Evolutionary conservation across 2,888 invertebrate species (phyloP).

Genomic region (Macaria liturata): DNA sequence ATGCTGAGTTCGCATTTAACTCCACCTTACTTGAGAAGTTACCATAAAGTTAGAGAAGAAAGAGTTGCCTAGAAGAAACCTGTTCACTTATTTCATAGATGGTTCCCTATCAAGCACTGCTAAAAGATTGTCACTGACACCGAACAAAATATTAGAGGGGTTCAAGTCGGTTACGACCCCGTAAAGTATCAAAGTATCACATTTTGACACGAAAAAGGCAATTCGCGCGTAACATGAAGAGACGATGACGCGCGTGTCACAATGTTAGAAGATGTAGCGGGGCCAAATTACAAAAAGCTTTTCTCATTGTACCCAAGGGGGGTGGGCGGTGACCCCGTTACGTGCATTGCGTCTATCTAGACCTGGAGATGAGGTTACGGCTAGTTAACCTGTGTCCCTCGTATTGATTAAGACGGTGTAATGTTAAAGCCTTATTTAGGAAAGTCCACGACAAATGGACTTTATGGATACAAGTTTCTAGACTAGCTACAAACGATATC

Average conservation of each 20-base stretch:
- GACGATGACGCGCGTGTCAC: conserved; percentile 43
- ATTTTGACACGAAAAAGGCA: conserved; percentile 30
- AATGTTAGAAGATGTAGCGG: conserved; percentile 46
- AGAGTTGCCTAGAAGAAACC: too few species aligned
- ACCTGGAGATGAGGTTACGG: conserved; percentile 54
- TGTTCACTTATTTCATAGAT: too few species aligned
- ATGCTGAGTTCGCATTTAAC: too few species aligned
- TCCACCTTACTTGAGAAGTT: too few species aligned
- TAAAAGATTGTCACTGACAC: not conserved
- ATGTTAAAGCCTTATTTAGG: too few species aligned
- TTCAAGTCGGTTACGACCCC: conserved; percentile 15
- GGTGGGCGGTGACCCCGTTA: conserved; percentile 56
- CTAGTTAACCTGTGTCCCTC: conserved; percentile 7
- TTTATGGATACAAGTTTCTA: too few species aligned
- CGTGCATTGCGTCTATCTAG: conserved; percentile 51
- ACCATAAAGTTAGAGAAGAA: too few species aligned
- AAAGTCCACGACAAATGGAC: too few species aligned
- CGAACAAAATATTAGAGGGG: conserved; percentile 2
- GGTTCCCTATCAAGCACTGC: too few species aligned
- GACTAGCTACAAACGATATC: too few species aligned
- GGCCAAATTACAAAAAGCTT: conserved; percentile 63
- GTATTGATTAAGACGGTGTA: too few species aligned
- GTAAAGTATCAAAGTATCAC: conserved; percentile 26
- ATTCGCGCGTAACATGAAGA: conserved; percentile 34
- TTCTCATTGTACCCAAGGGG: conserved; percentile 53